Conservation (phyloP, 2,797 vertebrate genomes). For the Pseudomugil tenellus region DNA sequence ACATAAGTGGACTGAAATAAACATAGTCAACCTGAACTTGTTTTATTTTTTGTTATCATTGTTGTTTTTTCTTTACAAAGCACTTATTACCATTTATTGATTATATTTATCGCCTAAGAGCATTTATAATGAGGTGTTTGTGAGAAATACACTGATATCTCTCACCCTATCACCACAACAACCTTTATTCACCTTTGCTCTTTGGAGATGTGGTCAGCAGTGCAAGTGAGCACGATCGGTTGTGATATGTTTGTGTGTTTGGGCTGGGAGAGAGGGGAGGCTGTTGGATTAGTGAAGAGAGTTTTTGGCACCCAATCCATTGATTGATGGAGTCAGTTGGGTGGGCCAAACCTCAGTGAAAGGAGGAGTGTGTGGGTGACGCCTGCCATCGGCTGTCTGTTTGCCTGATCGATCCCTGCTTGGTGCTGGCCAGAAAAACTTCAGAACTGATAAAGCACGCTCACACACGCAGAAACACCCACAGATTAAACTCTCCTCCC, state of each 20-base stretch:
- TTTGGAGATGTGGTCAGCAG: constrained; percentile 33
- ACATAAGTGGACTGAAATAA: constrained; percentile 19
- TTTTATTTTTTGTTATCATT: background rate
- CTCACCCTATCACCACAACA: constrained; percentile 18
- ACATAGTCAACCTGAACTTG: background rate
- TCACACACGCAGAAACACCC: constrained; percentile 41
- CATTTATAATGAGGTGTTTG: constrained; percentile 7
- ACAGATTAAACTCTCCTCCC: constrained; percentile 45
- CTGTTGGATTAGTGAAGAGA: constrained; percentile 60
- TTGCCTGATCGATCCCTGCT: constrained; percentile 59
- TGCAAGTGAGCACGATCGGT: constrained; percentile 33
- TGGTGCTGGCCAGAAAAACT: constrained; percentile 39
- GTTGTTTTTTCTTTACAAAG: background rate
- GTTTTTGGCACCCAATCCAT: constrained; percentile 70
- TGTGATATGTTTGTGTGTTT: constrained; percentile 66
- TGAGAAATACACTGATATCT: background rate
- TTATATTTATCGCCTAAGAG: constrained; percentile 14
- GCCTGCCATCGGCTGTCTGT: constrained; percentile 60
- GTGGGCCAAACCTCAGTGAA: constrained; percentile 66
- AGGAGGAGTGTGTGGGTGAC: constrained; percentile 62
- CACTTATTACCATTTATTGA: background rate
- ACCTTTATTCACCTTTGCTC: constrained; percentile 49
- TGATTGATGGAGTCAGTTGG: constrained; percentile 76
- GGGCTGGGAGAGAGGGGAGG: constrained; percentile 39
- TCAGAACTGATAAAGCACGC: constrained; percentile 53